Evolutionary conservation across 2,888 invertebrate genomes (phyloP).

Genomic region (Phaonia tiefii): DNA sequence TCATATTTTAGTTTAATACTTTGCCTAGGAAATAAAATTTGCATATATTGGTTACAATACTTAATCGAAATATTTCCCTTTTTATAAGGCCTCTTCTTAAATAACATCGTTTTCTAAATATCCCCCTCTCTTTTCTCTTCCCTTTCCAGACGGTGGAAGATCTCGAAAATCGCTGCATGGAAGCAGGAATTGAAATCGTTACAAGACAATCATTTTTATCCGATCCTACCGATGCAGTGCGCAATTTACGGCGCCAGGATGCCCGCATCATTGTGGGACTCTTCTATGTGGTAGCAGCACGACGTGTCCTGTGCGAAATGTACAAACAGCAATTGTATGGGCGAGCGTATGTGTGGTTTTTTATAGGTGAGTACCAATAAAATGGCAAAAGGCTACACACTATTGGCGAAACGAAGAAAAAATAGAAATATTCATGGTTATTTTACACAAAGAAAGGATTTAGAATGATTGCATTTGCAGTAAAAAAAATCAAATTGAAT

Average conservation of each 20-base stretch:
- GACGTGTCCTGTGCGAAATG: slow-evolving; percentile 97
- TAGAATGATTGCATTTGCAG: too few relatives aligned
- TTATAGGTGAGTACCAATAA: slow-evolving; percentile 89
- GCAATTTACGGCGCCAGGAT: slow-evolving; percentile 96
- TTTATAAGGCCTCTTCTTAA: too few relatives aligned
- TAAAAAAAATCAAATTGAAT: too few relatives aligned
- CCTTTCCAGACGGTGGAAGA: slow-evolving; percentile 95
- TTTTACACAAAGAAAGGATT: too few relatives aligned
- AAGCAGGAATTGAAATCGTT: slow-evolving; percentile 95
- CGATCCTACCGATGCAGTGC: slow-evolving; percentile 97
- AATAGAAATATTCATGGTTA: background rate
- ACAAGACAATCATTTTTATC: slow-evolving; percentile 98
- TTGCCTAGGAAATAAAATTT: too few relatives aligned
- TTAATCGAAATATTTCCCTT: too few relatives aligned
- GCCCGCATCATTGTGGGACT: slow-evolving; percentile 98
- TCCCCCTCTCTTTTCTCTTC: slow-evolving; percentile 68
- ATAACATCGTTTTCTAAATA: too few relatives aligned
- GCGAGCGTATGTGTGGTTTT: slow-evolving; percentile 98
- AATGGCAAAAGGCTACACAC: background rate
- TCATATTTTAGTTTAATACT: too few relatives aligned
- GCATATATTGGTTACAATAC: too few relatives aligned
- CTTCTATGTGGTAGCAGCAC: slow-evolving; percentile 98
- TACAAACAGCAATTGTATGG: slow-evolving; percentile 97
- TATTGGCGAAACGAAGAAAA: background rate
- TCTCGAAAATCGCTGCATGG: slow-evolving; percentile 95